Base-by-base conservation (phyloP, 2,888 invertebrate species). In the Lycia hirtaria region DNA sequence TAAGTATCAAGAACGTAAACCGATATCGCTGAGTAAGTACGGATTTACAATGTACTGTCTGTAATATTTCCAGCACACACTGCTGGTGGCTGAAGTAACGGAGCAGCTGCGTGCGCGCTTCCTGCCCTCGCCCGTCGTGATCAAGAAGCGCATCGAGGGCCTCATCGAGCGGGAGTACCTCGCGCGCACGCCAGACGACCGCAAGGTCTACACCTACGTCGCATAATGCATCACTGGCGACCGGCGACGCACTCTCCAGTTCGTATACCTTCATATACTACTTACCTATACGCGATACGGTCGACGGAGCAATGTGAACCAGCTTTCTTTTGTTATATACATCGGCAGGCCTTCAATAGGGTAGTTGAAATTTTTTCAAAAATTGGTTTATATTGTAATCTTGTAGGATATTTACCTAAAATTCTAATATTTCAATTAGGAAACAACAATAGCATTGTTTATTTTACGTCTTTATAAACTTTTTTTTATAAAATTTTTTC, bases 91-190 rank as follows among this genome's bases (percentile, higher is more conserved):
- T 33, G 99, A 99, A 94, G 99, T 99, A 69, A 99, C 99, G 60
- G 98, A 99, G 86, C 99, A 99, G 92, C 93, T 99, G 72, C 98
- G 97, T 91, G 96, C 96, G 74, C 95, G 99, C 81, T 99, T 99
- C 94, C 94, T 98, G 91, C 99, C 99, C 65, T 98, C 98, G 75
- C 99, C 99, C 51, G 97, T 98, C 71, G 96, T 99, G 72, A 99
- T 99, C 85, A 99, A 99, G 93, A 99, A 99, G 90, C 96, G 99
- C 86, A 99, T 99, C 92, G 99, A 99, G 93, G 98, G 98, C 63
- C 95, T 99, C 80, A 99, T 99, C 87, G 99, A 99, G 93, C 94
- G 99, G 72, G 99, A 99, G 93, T 99, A 99, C 93, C 94, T 99
- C 83, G 98, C 98, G 71, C 95, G 99, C 88, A 98, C 98, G 81